Conservation (phyloP, 2,797 vertebrate genomes). For the Platalea minor region DNA sequence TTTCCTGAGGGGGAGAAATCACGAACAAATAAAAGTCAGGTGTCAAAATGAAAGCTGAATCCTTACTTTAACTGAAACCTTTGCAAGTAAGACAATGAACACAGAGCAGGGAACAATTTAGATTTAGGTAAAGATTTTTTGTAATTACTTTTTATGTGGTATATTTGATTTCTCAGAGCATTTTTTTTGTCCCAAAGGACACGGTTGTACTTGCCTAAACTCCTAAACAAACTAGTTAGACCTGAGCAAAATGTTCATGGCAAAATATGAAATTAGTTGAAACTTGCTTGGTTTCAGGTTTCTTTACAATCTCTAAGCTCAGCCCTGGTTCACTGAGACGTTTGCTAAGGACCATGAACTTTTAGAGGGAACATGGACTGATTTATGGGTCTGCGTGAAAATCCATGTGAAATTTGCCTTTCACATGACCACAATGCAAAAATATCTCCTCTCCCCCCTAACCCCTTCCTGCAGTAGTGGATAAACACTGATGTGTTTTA, state of each 20-base stretch:
- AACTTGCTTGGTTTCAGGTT: slow-evolving; percentile 55
- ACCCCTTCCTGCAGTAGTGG: neutral
- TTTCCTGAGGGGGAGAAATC: neutral
- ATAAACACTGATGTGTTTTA: slow-evolving; percentile 1
- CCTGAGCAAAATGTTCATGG: slow-evolving; percentile 5
- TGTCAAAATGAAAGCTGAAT: neutral
- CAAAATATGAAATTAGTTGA: slow-evolving; percentile 28
- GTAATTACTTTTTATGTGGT: neutral
- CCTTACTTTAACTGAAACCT: neutral
- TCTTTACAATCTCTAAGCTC: slow-evolving; percentile 43
- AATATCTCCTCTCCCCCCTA: neutral
- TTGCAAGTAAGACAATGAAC: neutral
- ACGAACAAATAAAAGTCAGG: neutral
- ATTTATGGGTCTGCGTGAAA: slow-evolving; percentile 58
- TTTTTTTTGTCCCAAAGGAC: neutral
- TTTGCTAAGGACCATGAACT: slow-evolving; percentile 66
- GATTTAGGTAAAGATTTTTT: neutral
- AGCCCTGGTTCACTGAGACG: slow-evolving; percentile 46
- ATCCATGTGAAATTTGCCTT: slow-evolving; percentile 53
- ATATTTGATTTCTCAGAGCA: neutral
- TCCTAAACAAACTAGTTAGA: slow-evolving; percentile 16
- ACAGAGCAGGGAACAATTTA: neutral
- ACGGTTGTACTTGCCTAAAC: neutral
- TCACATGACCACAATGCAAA: neutral
- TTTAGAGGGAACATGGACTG: slow-evolving; percentile 19